Evolutionary conservation across 2,113 vertebrate species (phyloP), one percentile per base, ranked within the genome.

Genomic region (Tauraco erythrolophus): DNA sequence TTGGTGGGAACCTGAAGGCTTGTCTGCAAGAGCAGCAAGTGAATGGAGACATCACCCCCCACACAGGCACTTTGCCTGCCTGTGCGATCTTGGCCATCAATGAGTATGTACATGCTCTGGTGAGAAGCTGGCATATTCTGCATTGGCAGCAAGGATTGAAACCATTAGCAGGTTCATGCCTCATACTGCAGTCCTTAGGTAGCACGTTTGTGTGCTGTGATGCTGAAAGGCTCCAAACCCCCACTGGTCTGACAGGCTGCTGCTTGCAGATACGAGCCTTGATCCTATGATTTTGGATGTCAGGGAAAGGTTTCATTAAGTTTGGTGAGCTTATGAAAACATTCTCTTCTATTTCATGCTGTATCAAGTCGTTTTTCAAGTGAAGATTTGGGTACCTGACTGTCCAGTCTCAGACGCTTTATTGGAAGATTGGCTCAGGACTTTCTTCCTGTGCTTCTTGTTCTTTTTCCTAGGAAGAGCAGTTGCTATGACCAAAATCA

Each of bases 181-280:
- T 17, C 8, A 14, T 62, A 21, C 15, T 61, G 58, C 46, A 46
- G 58, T 25, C 39, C 1, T 0, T 28, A 84, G 31, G 9, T 35
- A 13, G 30, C 1, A 1, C 3, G 0, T n/a, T 64, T 18, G 17
- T 25, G 9, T 2, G 4, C 50, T 53, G 15, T 0, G 1, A 24
- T 27, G 48, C 24, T 56, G 69, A 60, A 48, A 48, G 56, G 10
- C 58, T 46, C 10, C 31, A n/a, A 43, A 21, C 6, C 10, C 27
- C 16, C 9, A 5, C 17, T 35, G 70, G 6, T 62, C 17, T 39
- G 33, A 43, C 54, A 64, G 21, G 30, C 19, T 50, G 21, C 56
- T 81, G 22, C 45, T 46, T 46, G 27, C 33, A 70, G 19, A 53
- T 53, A 48, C 0, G 0, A 54, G 17, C 23, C 10, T 70, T 43